Evolutionary conservation across 30 jellyfish, hydroid and myxozoan species (phyloP).

Genomic region (Cassiopea xamachana): DNA sequence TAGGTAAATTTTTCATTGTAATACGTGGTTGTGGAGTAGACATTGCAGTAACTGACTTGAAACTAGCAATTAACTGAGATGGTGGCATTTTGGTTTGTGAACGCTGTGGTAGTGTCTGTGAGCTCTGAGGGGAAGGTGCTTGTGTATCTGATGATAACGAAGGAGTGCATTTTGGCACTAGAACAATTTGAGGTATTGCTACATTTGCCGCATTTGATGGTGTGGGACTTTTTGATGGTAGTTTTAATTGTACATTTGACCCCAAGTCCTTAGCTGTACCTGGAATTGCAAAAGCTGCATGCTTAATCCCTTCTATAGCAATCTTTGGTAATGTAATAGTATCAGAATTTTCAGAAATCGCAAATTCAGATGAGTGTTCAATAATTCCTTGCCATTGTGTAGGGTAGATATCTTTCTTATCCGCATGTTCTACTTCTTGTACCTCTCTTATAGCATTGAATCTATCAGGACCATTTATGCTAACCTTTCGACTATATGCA

Average conservation of each 20-base stretch:
- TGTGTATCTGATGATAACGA: constrained; percentile 64
- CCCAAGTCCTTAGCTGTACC: constrained; percentile 47
- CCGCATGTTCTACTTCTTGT: neutral
- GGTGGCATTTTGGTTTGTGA: constrained; percentile 68
- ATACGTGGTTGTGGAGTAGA: neutral
- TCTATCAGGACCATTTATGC: neutral
- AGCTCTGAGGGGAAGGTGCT: constrained; percentile 39
- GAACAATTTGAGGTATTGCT: constrained; percentile 24
- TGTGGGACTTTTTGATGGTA: constrained; percentile 6
- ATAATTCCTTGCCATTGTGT: neutral
- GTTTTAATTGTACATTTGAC: neutral
- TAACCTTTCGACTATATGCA: neutral
- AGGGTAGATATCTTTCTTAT: neutral
- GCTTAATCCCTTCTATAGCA: constrained; percentile 48
- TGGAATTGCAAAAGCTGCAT: constrained; percentile 60
- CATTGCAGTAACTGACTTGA: neutral
- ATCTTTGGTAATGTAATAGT: neutral
- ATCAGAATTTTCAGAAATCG: neutral
- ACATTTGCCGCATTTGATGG: constrained; percentile 45
- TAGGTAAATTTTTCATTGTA: neutral
- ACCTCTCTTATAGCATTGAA: neutral
- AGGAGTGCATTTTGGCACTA: constrained; percentile 46
- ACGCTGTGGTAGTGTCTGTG: constrained; percentile 63
- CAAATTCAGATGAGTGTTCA: neutral
- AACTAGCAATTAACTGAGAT: too few relatives aligned